Percentiles rank a stretch among this genome's conserved stretches.
Conservation (phyloP, 2,113 vertebrate species). For the Rattus rattus region DNA sequence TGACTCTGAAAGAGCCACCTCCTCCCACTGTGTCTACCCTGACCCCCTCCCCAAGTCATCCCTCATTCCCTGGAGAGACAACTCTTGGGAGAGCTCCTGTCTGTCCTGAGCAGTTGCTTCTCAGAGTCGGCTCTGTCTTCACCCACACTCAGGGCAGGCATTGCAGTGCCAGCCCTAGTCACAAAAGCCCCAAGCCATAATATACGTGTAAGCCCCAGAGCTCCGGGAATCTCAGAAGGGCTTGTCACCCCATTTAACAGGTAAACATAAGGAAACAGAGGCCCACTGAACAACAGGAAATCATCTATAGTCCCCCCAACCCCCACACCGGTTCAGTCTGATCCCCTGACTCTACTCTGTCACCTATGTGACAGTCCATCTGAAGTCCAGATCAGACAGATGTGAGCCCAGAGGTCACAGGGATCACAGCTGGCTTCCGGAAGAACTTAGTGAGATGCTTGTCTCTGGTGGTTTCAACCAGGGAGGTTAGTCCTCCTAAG, state of each 20-base stretch:
- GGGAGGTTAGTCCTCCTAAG: not conserved
- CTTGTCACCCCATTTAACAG: not conserved
- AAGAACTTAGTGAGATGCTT: not conserved
- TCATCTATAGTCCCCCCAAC: not conserved
- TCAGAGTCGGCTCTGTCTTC: not conserved
- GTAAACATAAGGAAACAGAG: not conserved
- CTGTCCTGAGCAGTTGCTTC: not conserved
- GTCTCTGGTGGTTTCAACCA: not conserved
- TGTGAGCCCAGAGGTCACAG: not conserved
- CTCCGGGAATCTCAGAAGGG: not conserved
- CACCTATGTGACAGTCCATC: not conserved
- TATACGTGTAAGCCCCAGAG: not conserved
- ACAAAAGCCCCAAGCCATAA: not conserved
- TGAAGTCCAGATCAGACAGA: not conserved
- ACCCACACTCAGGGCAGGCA: not conserved
- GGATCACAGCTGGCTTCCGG: not conserved
- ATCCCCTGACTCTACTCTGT: not conserved
- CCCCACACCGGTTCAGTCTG: not conserved
- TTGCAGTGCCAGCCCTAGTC: not conserved
- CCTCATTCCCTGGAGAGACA: not conserved
- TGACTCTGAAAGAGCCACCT: slow-evolving; percentile 3
- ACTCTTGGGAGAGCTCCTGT: not conserved
- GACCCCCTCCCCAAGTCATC: not conserved
- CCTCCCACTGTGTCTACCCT: not conserved
- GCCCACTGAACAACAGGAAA: not conserved